Evolutionary conservation across 2,888 invertebrate species (phyloP), one percentile per base, ranked within the genome.

Genomic region (Seira musarum): DNA sequence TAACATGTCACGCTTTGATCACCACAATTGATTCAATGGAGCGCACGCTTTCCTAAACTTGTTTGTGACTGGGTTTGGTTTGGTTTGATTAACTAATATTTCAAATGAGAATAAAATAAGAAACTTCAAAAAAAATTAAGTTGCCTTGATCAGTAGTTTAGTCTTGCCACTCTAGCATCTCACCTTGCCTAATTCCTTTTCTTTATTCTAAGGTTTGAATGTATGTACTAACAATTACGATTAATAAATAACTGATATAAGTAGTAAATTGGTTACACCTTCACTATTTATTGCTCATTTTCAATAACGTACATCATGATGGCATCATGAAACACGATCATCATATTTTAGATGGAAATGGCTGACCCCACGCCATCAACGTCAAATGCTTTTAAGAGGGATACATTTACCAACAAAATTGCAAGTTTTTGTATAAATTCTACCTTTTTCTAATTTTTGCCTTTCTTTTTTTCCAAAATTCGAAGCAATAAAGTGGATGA

Each of bases 1-100:
- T 21, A 71, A 71, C 71, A 40, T 61, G 71, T 71, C 71, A 71
- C 63, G 71, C 71, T 61, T 63, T 71, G 63, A 63, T 63, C 71
- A 63, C 57, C 53, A 61, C 21, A 61, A 3, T 40, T 8, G 13
- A 13, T 8, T 13, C 6, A 40, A 13, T 40, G 40, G 13, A 40
- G 40, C 40, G 13, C 40, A 40, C 13, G 40, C 40, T 40, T 40
- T 13, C n/a, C n/a, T n/a, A n/a, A 40, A 40, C 5, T 40, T 40
- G 13, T 40, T 40, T 40, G 40, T 13, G 40, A 40, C 6, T 40
- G 40, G 40, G 40, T 13, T 40, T 40, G 40, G 40, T 40, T 40
- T 40, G 6, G 13, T 8, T 40, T 40, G 40, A 40, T 8, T 40
- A 40, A 13, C 6, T 40, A 40, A 40, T 40, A 40, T 40, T 5